Evolutionary conservation across 2,888 invertebrate genomes (phyloP).

Genomic region (Hydraecia micacea): DNA sequence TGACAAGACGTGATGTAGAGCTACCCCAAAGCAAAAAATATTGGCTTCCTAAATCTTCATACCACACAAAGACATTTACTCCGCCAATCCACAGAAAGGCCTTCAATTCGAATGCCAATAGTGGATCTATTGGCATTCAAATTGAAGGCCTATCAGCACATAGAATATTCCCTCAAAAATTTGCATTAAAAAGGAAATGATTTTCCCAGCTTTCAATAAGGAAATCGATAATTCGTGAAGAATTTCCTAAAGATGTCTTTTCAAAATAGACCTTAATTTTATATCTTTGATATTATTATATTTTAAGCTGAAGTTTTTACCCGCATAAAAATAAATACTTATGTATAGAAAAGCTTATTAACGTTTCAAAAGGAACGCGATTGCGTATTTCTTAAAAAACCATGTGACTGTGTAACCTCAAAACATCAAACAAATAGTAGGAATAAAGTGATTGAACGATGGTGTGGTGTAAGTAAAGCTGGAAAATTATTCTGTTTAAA

Average conservation of each 20-base stretch:
- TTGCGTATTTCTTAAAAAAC: neutral
- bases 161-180: conserved; percentile 28
- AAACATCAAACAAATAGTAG: conserved; percentile 1
- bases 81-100: conserved; percentile 13
- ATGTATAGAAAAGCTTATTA: neutral
- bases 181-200: conserved; percentile 23
- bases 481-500: neutral
- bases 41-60: conserved; percentile 6
- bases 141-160: conserved; percentile 20
- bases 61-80: conserved; percentile 3
- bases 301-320: conserved; percentile 5
- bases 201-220: neutral
- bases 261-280: conserved; percentile 1
- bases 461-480: neutral
- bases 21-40: neutral
- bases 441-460: neutral
- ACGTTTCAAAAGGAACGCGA: neutral
- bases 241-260: neutral
- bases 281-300: neutral
- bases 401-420: neutral
- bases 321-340: neutral
- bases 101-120: conserved; percentile 45
- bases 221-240: neutral
- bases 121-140: neutral
- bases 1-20: conserved; percentile 1